Conservation (phyloP, 2,113 vertebrate species). For the Panurus biarmicus region DNA sequence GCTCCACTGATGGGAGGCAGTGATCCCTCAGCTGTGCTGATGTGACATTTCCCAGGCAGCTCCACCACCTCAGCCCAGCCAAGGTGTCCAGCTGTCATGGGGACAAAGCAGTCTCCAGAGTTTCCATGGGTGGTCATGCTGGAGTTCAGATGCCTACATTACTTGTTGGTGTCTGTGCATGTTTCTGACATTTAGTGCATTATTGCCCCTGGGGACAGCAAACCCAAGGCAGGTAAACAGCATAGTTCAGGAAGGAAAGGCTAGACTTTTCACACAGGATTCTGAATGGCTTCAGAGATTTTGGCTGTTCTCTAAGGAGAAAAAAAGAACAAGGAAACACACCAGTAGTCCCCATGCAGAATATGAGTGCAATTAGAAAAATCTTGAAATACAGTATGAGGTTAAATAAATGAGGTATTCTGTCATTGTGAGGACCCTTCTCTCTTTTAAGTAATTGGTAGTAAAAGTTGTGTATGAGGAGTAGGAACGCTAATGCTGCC, state of each 20-base stretch:
- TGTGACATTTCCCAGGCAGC: background rate
- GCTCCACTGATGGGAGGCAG: background rate
- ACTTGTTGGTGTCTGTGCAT: accelerated
- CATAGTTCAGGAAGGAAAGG: background rate
- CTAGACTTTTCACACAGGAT: background rate
- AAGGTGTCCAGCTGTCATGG: background rate
- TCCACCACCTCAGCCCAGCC: background rate
- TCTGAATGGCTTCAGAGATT: background rate
- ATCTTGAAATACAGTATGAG: background rate
- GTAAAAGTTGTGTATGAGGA: background rate
- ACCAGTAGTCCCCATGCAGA: background rate
- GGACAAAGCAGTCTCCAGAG: background rate
- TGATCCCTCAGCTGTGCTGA: background rate
- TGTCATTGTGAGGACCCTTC: background rate
- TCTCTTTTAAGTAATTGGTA: background rate
- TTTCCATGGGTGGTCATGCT: accelerated
- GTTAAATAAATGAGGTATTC: background rate
- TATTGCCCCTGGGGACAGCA: background rate
- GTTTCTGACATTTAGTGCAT: background rate
- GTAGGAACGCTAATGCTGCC: background rate
- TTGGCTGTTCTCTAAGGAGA: background rate
- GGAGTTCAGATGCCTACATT: background rate
- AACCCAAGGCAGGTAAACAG: background rate
- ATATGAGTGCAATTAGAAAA: background rate
- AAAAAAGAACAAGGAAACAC: background rate